These are phyloP conservation scores for Ceraclea dissimilis DNA, from an alignment of 2,888 invertebrate species.

Conservation along the genomic window DNA sequence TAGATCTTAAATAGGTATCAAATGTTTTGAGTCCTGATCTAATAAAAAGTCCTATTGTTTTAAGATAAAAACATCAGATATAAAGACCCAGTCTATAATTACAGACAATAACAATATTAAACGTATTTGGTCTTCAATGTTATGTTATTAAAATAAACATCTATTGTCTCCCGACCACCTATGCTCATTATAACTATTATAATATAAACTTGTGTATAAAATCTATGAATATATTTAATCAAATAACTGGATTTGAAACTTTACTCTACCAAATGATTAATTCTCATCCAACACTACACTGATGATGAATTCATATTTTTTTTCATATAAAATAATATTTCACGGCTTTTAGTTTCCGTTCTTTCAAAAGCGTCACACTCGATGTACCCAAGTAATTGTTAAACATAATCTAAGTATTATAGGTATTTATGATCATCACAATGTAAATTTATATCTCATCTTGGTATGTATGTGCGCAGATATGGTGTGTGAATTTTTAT, in stretches of 20 bases:
- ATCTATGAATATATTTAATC: not conserved
- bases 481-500: not conserved
- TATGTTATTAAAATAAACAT: no score
- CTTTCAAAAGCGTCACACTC: conserved; percentile 9
- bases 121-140: no score
- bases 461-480: no score
- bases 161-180: no score
- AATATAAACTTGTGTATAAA: no score
- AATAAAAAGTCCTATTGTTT: no score
- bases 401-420: not conserved
- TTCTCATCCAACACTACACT: not conserved
- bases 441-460: not conserved
- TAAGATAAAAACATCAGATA: no score
- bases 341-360: conserved; percentile 6
- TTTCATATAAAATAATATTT: not conserved
- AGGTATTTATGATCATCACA: not conserved
- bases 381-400: conserved; percentile 1
- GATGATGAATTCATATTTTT: not conserved
- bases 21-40: no score
- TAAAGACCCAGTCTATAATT: no score
- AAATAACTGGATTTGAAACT: not conserved
- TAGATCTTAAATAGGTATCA: no score
- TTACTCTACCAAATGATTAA: not conserved
- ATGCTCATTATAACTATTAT: no score
- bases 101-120: no score